Evolutionary conservation across 1,140 invertebrate species (phyloP), one percentile per base, ranked within the genome.

Genomic region (Oedothorax gibbosus): DNA sequence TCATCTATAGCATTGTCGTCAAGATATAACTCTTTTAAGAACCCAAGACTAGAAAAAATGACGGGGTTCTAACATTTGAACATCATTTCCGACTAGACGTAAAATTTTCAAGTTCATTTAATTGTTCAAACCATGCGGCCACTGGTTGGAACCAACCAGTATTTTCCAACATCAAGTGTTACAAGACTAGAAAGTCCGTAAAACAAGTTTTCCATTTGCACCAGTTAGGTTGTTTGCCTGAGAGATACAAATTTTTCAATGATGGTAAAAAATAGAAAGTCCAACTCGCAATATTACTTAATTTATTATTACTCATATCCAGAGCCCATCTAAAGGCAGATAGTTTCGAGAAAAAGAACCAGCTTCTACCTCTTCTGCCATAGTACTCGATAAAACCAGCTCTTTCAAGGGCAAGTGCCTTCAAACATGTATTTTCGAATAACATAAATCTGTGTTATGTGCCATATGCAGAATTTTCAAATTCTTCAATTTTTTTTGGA

Each of bases 21-120:
- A 18, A 97, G 87, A 87, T 92, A 93, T 18, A 97, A 88, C 88
- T 96, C 95, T 88, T 94, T 93, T 49, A 97, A 91, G 10, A 93
- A 92, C n/a, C 49, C 77, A 57, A 89, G 81, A 57, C 54, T 75
- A 91, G 64, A 92, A 93, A n/a, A 84, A 93, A 92, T 57, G 93
- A 92, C 68, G 95, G 90, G 69, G 14, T 60, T 85, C 81, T 50
- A 87, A 8, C n/a, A 92, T 91, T 78, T 90, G 91, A 6, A 96
- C 87, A 11, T 90, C 90, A 88, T 96, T 97, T 54, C 92, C 90
- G 66, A 93, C 93, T 35, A 96, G 89, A 89, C 95, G 93, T n/a
- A 97, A 90, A 83, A 92, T 91, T 0, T 93, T 90, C n/a, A 15
- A 93, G 93, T 88, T 95, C 95, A 86, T 94, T 93, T 6, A 92